These are phyloP conservation scores for Sinonovacula constricta DNA, from an alignment of 1,140 invertebrate species.

Conservation along the genomic window DNA sequence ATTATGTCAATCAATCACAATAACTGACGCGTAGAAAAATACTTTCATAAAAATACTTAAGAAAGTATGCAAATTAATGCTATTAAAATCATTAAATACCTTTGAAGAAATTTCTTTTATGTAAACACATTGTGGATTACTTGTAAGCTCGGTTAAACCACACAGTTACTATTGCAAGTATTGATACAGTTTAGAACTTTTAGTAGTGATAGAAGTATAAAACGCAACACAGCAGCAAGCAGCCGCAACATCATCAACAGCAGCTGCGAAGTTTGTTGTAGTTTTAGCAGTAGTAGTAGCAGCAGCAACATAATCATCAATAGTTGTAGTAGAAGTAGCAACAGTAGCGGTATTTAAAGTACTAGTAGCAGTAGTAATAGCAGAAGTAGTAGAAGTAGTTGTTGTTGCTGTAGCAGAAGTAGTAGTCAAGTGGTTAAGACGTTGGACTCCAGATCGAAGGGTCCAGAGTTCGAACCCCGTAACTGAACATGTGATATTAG, in stretches of 20 bases:
- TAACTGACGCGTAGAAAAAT: too few relatives aligned
- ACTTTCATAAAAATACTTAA: too few relatives aligned
- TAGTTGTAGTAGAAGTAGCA: conserved; percentile 5
- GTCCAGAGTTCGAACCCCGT: too few relatives aligned
- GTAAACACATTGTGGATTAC: too few relatives aligned
- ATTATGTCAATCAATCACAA: too few relatives aligned
- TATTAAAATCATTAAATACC: too few relatives aligned
- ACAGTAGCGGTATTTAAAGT: conserved; percentile 3
- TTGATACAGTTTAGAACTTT: too few relatives aligned
- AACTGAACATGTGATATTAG: neutral
- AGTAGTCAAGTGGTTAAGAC: neutral
- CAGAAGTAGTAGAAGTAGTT: neutral
- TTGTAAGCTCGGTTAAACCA: too few relatives aligned
- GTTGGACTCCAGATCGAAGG: too few relatives aligned
- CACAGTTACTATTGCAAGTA: too few relatives aligned
- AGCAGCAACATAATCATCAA: neutral
- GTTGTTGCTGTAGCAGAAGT: conserved; percentile 13
- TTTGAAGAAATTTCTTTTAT: too few relatives aligned
- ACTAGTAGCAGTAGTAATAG: conserved; percentile 5
- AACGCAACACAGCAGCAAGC: neutral
- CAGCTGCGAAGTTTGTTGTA: conserved; percentile 3
- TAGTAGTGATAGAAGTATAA: neutral
- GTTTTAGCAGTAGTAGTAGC: conserved; percentile 19
- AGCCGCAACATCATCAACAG: neutral
- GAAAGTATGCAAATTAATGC: too few relatives aligned